phyloP scores from a whole-genome alignment of 2,888 invertebrate genomes.

The Phortica okadai region DNA sequence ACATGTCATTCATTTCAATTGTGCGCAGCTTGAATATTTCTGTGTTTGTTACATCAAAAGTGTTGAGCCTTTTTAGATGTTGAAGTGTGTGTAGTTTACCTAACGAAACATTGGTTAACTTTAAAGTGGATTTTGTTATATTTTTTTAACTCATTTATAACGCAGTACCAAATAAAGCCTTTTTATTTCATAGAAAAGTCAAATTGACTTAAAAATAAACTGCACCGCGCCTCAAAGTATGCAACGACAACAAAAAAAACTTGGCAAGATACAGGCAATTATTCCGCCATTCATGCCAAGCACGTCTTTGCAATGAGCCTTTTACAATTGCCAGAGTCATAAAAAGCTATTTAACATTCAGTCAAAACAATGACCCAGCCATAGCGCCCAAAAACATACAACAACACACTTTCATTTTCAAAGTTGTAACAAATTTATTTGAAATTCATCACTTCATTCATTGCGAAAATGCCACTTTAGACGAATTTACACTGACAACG shows the following conservation, averaged over 20 bases:
- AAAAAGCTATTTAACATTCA: conserved; percentile 23
- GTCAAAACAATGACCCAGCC: conserved; percentile 1
- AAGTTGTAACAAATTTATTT: conserved; percentile 1
- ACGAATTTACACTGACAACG: not conserved
- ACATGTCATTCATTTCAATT: no score
- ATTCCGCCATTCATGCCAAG: conserved; percentile 14
- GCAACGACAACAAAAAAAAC: not conserved
- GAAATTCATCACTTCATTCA: conserved; percentile 29
- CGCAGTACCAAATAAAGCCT: no score
- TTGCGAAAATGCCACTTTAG: conserved; percentile 11
- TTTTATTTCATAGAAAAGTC: conserved; percentile 11
- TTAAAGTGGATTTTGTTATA: no score
- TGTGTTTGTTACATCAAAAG: no score
- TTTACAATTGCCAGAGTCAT: not conserved
- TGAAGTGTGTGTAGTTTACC: no score
- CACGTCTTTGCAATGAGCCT: conserved; percentile 12
- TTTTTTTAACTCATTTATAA: no score
- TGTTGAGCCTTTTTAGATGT: no score
- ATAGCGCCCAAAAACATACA: conserved; percentile 22
- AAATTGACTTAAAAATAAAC: not conserved
- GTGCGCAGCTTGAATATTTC: no score
- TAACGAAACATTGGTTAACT: no score
- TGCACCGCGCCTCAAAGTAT: not conserved
- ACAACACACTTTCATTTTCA: conserved; percentile 17
- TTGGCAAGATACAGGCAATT: not conserved